phyloP scores from a whole-genome alignment of 2,888 invertebrate genomes.

The Bombylius discolor region DNA sequence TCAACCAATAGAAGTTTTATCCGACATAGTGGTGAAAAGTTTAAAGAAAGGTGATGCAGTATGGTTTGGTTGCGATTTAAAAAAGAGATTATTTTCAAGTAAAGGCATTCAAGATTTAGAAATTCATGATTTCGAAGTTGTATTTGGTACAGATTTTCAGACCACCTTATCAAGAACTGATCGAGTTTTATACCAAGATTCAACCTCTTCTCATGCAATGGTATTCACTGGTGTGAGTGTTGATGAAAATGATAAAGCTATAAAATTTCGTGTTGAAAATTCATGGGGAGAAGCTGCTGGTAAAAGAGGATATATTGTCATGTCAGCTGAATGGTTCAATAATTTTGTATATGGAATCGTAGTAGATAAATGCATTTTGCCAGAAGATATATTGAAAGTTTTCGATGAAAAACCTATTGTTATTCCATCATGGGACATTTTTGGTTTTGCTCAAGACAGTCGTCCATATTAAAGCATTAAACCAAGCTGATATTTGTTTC shows the following conservation, averaged over 20 bases:
- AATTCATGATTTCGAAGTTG: slow-evolving; percentile 63
- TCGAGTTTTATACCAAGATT: slow-evolving; percentile 70
- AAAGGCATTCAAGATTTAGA: slow-evolving; percentile 65
- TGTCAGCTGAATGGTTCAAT: slow-evolving; percentile 76
- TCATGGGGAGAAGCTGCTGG: slow-evolving; percentile 84
- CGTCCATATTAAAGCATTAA: too few species aligned
- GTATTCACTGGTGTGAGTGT: slow-evolving; percentile 71
- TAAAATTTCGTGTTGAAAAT: slow-evolving; percentile 79
- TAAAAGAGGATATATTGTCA: slow-evolving; percentile 71
- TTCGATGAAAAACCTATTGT: slow-evolving; percentile 62
- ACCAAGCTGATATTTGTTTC: too few species aligned
- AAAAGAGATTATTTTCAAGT: slow-evolving; percentile 64
- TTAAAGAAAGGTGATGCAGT: slow-evolving; percentile 72
- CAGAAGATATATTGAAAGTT: slow-evolving; percentile 58
- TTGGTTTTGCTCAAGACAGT: too few species aligned
- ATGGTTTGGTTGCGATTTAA: slow-evolving; percentile 87
- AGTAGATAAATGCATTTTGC: slow-evolving; percentile 70
- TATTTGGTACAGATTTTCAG: slow-evolving; percentile 73
- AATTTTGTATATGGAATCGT: slow-evolving; percentile 82
- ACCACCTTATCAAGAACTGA: slow-evolving; percentile 65
- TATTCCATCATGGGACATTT: slow-evolving; percentile 72
- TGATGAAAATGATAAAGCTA: slow-evolving; percentile 52
- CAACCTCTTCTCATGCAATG: slow-evolving; percentile 88
- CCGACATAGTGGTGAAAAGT: slow-evolving; percentile 61
- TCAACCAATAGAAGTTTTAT: slow-evolving; percentile 65